Percentiles rank a stretch among this genome's conserved stretches.
phyloP scores from a whole-genome alignment of 2,888 invertebrate genomes.

The Zootermopsis nevadensis region DNA sequence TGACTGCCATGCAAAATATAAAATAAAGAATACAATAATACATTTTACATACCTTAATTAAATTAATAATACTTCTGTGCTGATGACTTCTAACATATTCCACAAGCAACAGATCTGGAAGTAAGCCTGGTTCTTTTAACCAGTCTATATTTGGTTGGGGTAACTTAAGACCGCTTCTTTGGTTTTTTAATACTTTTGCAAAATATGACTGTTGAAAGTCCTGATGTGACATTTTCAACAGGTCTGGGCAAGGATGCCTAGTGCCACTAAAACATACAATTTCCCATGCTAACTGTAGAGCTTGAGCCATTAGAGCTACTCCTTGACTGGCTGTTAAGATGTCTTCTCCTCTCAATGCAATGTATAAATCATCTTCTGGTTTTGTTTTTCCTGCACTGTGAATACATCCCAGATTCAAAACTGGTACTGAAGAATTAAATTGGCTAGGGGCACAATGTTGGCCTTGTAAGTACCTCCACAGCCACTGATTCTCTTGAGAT shows the following conservation, averaged over 20 bases:
- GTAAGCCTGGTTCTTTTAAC: constrained; percentile 34
- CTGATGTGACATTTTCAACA: constrained; percentile 54
- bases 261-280: constrained; percentile 54
- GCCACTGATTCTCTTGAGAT: constrained; percentile 49
- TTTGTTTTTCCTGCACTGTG: background rate
- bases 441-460: constrained; percentile 25
- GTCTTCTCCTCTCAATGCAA: constrained; percentile 47
- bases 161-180: constrained; percentile 6
- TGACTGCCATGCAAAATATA: no score
- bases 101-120: constrained; percentile 24
- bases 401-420: background rate
- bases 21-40: background rate
- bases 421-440: background rate
- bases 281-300: constrained; percentile 57
- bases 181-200: constrained; percentile 50
- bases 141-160: constrained; percentile 42
- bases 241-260: constrained; percentile 55
- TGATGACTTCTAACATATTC: background rate
- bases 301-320: constrained; percentile 57
- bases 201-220: constrained; percentile 56
- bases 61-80: background rate
- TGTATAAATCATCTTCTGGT: constrained; percentile 42
- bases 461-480: constrained; percentile 45
- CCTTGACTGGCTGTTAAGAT: constrained; percentile 56
- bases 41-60: background rate